A percentile compares a stretch with the other conserved stretches of the same genome.
Conservation (phyloP, 2,113 vertebrate genomes). For the Pelvicachromis taeniatus region DNA sequence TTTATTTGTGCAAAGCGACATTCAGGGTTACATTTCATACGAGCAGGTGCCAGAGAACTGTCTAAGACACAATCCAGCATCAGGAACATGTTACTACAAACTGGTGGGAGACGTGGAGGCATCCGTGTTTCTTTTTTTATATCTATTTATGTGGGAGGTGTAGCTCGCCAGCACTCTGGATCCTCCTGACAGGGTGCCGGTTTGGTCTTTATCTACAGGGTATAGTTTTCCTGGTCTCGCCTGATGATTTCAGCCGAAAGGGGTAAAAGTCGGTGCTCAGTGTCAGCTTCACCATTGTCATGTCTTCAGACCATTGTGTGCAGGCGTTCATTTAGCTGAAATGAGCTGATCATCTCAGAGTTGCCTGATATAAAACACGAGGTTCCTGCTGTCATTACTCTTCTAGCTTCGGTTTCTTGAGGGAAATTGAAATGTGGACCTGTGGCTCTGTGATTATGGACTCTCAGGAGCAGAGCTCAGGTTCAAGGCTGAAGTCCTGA, state of each 20-base stretch:
- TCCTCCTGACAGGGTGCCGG: not conserved
- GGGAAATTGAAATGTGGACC: not conserved
- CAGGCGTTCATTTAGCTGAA: not conserved
- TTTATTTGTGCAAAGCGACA: not conserved
- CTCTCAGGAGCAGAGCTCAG: not conserved
- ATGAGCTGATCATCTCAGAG: not conserved
- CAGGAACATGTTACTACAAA: slow-evolving; percentile 5
- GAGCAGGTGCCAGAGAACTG: slow-evolving; percentile 12
- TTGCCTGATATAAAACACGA: not conserved
- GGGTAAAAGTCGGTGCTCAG: not conserved
- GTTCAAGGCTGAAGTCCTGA: not conserved
- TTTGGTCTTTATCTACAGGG: not conserved
- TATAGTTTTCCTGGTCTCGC: not conserved
- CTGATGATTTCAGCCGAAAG: not conserved
- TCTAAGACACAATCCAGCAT: slow-evolving; percentile 7
- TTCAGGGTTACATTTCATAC: not conserved
- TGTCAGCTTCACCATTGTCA: not conserved
- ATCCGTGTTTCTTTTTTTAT: not conserved
- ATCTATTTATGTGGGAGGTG: not conserved
- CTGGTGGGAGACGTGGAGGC: not conserved
- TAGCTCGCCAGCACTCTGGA: not conserved
- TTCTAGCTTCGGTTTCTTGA: not conserved
- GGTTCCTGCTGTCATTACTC: accelerated
- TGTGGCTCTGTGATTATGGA: not conserved
- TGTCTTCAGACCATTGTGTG: not conserved